Conservation (phyloP, 1,140 invertebrate species). For the Rhagoletis zephyria region DNA sequence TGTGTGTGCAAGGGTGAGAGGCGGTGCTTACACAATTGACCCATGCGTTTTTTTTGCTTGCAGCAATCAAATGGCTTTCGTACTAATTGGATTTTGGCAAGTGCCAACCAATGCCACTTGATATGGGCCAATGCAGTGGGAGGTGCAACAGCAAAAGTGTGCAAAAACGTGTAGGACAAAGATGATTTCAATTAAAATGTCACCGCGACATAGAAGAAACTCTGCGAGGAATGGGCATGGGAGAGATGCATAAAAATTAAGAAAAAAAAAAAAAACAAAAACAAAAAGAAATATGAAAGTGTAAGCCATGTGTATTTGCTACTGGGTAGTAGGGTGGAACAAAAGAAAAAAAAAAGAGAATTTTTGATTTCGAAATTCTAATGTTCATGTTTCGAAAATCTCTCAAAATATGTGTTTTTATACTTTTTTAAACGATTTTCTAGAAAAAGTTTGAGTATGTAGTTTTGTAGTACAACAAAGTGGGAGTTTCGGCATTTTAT, state of each 20-base stretch:
- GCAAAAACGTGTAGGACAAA: background rate
- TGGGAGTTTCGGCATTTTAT: no score
- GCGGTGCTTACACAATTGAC: background rate
- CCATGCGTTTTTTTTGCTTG: background rate
- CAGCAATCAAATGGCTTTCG: conserved; percentile 38
- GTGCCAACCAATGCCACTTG: conserved; percentile 14
- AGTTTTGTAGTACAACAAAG: no score
- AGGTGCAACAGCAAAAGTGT: no score
- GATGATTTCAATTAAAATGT: conserved; percentile 48
- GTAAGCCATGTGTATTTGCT: background rate
- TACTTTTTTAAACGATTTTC: no score
- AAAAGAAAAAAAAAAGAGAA: no score
- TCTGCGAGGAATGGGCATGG: background rate
- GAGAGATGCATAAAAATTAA: background rate
- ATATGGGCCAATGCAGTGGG: background rate
- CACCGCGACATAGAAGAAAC: background rate
- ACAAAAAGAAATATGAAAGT: background rate
- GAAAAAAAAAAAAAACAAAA: background rate
- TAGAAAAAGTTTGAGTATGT: no score
- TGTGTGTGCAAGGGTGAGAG: background rate
- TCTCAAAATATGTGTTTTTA: no score
- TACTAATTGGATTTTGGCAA: conserved; percentile 53
- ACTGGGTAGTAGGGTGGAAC: no score
- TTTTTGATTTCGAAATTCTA: no score
- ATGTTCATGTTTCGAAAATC: no score